phyloP scores from a whole-genome alignment of 1,140 invertebrate species.

The Cepaea nemoralis region DNA sequence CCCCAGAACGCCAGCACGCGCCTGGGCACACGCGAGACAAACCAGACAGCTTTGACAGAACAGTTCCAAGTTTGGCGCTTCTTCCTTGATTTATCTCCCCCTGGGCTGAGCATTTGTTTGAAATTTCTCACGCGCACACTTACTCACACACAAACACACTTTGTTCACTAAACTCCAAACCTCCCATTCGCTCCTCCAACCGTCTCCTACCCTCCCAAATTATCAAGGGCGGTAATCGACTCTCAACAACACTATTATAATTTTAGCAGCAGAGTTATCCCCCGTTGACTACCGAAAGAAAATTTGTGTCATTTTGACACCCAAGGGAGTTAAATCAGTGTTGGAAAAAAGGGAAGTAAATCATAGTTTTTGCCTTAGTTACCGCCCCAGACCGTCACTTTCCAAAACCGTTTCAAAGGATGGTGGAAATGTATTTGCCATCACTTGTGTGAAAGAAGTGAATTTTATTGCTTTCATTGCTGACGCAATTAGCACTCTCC shows the following conservation, averaged over 20 bases:
- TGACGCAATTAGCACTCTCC: background rate
- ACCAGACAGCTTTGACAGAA: background rate
- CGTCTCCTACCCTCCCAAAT: background rate
- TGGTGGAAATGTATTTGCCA: background rate
- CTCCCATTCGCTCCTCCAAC: background rate
- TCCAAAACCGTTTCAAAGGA: background rate
- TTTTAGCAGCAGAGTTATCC: background rate
- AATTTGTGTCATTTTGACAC: background rate
- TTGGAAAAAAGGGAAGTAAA: background rate
- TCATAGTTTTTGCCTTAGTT: background rate
- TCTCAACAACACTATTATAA: background rate
- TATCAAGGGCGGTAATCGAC: background rate
- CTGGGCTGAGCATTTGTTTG: background rate
- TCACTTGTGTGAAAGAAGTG: background rate
- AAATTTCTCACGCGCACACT: background rate
- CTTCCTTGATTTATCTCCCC: background rate
- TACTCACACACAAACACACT: background rate
- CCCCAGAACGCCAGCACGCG: background rate
- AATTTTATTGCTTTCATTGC: slow-evolving; percentile 4
- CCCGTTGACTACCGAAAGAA: background rate
- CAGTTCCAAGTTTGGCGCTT: background rate
- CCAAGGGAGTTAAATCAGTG: background rate
- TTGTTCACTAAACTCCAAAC: background rate
- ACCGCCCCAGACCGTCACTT: background rate
- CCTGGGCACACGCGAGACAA: too few species aligned